Percentiles rank a stretch among this genome's conserved stretches.
phyloP scores from a whole-genome alignment of 2,888 invertebrate genomes.

The Tetheella fluctuosa region DNA sequence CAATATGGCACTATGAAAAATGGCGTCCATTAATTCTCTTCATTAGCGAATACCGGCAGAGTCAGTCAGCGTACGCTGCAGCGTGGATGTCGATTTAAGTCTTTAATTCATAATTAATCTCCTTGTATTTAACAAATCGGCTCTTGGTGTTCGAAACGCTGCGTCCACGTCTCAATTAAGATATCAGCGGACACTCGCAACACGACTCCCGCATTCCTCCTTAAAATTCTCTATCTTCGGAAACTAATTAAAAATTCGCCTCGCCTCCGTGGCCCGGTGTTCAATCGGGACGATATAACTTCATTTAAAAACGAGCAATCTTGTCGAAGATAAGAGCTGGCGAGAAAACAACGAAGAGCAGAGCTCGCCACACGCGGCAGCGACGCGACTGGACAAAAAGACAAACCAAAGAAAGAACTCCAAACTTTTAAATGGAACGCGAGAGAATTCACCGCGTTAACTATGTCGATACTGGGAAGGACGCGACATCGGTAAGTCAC shows the following conservation, averaged over 20 bases:
- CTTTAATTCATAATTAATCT: constrained; percentile 76
- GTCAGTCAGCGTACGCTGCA: constrained; percentile 45
- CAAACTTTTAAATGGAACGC: constrained; percentile 81
- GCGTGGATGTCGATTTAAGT: constrained; percentile 57
- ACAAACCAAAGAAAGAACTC: constrained; percentile 70
- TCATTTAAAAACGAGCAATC: constrained; percentile 84
- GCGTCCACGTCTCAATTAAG: constrained; percentile 78
- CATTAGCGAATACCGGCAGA: constrained; percentile 61
- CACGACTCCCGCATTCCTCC: constrained; percentile 78
- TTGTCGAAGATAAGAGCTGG: constrained; percentile 80
- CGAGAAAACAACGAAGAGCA: constrained; percentile 83
- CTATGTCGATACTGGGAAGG: constrained; percentile 83
- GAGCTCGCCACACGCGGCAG: constrained; percentile 76
- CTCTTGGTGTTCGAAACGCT: constrained; percentile 58
- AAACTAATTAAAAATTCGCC: constrained; percentile 84
- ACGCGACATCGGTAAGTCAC: constrained; percentile 83
- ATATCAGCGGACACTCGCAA: constrained; percentile 69
- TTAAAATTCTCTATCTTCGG: constrained; percentile 82
- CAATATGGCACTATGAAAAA: constrained; percentile 62
- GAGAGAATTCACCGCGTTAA: constrained; percentile 81
- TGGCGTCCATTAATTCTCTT: constrained; percentile 67
- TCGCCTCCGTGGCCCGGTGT: constrained; percentile 75
- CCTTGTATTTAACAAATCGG: constrained; percentile 70
- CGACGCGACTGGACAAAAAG: constrained; percentile 67
- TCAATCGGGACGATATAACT: constrained; percentile 83